These are phyloP conservation scores for Drosophila tsacasi DNA, from an alignment of 1,140 invertebrate species.

Conservation along the genomic window DNA sequence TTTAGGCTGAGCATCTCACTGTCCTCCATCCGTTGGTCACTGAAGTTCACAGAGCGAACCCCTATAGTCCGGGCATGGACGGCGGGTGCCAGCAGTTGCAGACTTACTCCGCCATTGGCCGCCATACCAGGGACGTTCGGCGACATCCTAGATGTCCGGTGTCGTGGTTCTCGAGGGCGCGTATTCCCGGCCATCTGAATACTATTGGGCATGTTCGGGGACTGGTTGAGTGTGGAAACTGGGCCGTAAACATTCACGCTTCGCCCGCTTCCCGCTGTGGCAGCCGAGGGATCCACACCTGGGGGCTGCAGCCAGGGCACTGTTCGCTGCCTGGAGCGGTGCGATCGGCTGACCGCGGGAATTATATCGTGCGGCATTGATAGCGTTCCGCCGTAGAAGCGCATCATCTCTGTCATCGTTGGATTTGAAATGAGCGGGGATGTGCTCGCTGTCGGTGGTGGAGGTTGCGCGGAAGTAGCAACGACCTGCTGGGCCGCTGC, in stretches of 20 bases:
- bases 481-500: slow-evolving; percentile 5
- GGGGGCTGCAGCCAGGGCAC: slow-evolving; percentile 10
- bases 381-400: slow-evolving; percentile 31
- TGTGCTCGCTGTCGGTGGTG: not conserved
- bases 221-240: not conserved
- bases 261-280: not conserved
- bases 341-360: not conserved
- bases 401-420: slow-evolving; percentile 36
- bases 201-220: not conserved
- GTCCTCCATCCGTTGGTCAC: slow-evolving; percentile 21
- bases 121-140: not conserved
- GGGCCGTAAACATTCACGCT: slow-evolving; percentile 11
- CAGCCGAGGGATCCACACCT: not conserved
- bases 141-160: slow-evolving; percentile 1
- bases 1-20: not conserved
- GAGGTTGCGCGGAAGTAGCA: not conserved
- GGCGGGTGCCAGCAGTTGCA: not conserved
- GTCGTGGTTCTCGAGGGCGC: slow-evolving; percentile 5
- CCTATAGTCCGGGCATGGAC: not conserved
- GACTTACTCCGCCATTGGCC: not conserved
- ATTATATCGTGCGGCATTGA: not conserved
- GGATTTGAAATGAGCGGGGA: not conserved
- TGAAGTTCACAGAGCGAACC: slow-evolving; percentile 17
- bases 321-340: slow-evolving; percentile 2
- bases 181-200: not conserved